Conservation (phyloP, 2,888 invertebrate species). For the Argyresthia albistria region DNA sequence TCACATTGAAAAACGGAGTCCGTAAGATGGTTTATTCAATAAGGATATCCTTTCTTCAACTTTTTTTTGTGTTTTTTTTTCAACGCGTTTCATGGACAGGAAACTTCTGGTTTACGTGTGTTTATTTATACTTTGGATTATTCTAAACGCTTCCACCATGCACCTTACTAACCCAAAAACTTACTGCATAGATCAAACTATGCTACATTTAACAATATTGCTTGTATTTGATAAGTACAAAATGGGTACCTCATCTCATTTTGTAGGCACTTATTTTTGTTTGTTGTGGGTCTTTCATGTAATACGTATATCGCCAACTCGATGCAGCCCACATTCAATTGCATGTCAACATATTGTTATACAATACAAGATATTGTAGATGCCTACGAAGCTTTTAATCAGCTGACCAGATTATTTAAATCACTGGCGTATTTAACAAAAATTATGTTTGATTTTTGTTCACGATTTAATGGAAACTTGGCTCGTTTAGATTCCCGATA, state of each 20-base stretch:
- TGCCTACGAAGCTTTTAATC: constrained; percentile 10
- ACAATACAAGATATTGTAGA: constrained; percentile 1
- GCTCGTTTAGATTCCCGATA: too few species aligned
- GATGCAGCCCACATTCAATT: too few species aligned
- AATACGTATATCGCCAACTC: too few species aligned
- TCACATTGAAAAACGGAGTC: too few species aligned
- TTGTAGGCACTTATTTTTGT: background rate
- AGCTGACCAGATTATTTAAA: constrained; percentile 29
- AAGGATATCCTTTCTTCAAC: too few species aligned
- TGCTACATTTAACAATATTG: background rate
- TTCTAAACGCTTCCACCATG: constrained; percentile 28
- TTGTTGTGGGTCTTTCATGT: too few species aligned
- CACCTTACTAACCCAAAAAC: constrained; percentile 51
- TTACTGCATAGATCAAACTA: too few species aligned
- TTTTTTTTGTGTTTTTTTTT: constrained; percentile 6
- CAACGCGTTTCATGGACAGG: constrained; percentile 65
- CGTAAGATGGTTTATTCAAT: too few species aligned
- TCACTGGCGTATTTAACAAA: too few species aligned
- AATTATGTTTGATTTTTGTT: too few species aligned
- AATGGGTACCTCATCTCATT: background rate
- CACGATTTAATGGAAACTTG: too few species aligned
- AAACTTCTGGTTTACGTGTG: constrained; percentile 22
- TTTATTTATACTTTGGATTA: constrained; percentile 17
- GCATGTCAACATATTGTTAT: background rate
- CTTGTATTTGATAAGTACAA: background rate